Conservation (phyloP, 2,797 vertebrate genomes). For the Schizopygopsis pylzovi region DNA sequence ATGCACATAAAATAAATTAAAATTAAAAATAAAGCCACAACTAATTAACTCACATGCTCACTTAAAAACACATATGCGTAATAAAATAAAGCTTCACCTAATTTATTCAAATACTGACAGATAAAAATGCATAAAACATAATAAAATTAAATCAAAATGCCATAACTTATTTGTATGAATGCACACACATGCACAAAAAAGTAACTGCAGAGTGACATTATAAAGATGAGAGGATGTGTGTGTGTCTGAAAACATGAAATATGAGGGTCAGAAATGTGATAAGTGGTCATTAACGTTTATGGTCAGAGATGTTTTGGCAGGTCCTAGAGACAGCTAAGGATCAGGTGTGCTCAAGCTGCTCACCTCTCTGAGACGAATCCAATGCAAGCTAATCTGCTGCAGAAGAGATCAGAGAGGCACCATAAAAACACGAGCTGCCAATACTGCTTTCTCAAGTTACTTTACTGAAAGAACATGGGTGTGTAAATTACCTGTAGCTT, state of each 20-base stretch:
- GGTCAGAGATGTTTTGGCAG: neutral
- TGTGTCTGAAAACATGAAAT: slow-evolving; percentile 1
- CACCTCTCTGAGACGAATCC: neutral
- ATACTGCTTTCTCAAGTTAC: slow-evolving; percentile 14
- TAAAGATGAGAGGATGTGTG: neutral
- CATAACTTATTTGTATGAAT: neutral
- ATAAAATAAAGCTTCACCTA: neutral
- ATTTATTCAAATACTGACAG: neutral
- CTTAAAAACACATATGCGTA: no score
- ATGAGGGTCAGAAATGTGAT: neutral
- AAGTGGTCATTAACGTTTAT: slow-evolving; percentile 3
- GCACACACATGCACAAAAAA: neutral
- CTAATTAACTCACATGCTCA: no score
- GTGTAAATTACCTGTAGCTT: neutral
- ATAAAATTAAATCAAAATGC: neutral
- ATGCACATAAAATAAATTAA: neutral
- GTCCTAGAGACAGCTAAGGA: neutral
- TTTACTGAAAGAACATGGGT: neutral
- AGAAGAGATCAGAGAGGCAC: slow-evolving; percentile 52
- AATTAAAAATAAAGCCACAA: no score
- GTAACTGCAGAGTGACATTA: neutral
- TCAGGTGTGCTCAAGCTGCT: neutral
- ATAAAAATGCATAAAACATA: neutral
- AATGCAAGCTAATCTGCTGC: neutral
- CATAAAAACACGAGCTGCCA: neutral